phyloP scores from a whole-genome alignment of 2,888 invertebrate genomes.

The Metalampra italica region DNA sequence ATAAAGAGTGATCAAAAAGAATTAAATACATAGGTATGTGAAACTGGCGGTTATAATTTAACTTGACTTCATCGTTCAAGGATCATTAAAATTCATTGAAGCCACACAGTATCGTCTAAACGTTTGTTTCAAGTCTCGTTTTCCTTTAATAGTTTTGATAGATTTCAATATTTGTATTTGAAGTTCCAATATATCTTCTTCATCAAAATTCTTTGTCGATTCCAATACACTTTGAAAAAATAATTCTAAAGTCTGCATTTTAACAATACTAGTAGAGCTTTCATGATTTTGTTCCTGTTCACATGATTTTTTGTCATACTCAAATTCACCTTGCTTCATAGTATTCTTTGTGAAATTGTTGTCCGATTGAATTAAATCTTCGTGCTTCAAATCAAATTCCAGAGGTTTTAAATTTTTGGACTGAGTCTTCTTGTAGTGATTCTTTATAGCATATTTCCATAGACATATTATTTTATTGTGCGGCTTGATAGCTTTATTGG shows the following conservation, averaged over 20 bases:
- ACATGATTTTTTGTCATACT: neutral
- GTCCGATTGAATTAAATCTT: neutral
- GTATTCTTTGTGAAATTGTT: neutral
- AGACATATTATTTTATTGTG: neutral
- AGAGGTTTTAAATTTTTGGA: neutral
- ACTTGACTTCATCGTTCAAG: too few species aligned
- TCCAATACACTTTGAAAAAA: slow-evolving; percentile 1
- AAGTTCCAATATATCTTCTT: slow-evolving; percentile 6
- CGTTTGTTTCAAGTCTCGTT: slow-evolving; percentile 3
- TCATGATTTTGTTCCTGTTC: neutral
- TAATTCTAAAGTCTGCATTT: neutral
- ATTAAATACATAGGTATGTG: too few species aligned
- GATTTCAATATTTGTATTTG: slow-evolving; percentile 7
- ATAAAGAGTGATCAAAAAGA: too few species aligned
- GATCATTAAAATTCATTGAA: slow-evolving; percentile 6
- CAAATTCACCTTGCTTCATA: neutral
- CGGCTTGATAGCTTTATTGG: neutral
- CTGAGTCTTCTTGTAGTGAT: neutral
- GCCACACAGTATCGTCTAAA: slow-evolving; percentile 1
- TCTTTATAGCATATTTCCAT: neutral
- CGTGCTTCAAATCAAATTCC: neutral
- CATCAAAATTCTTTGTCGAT: slow-evolving; percentile 1
- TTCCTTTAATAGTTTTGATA: slow-evolving; percentile 4
- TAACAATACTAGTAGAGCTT: neutral
- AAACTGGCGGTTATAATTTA: too few species aligned